Evolutionary conservation across 2,113 vertebrate species (phyloP).

Genomic region (Ginglymostoma cirratum): DNA sequence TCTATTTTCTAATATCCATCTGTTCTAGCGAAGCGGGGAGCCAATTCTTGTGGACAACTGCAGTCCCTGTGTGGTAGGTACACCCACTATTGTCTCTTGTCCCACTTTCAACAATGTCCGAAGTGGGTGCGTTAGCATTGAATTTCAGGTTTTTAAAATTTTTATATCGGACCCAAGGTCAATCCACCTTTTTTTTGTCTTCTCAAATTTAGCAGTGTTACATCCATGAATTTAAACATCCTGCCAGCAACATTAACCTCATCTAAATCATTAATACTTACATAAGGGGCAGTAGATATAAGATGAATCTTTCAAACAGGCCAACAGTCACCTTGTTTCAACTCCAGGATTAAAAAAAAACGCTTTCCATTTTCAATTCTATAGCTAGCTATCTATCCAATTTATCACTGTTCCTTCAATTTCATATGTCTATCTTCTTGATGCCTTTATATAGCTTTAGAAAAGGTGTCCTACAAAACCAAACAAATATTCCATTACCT

Average conservation of each 20-base stretch:
- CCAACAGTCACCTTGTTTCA: not conserved
- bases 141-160: no score
- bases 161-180: no score
- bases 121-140: no score
- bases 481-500: not conserved
- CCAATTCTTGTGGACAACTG: no score
- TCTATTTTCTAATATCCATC: no score
- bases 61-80: no score
- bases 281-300: no score
- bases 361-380: not conserved
- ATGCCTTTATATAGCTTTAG: not conserved
- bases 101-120: no score
- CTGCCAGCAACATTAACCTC: not conserved
- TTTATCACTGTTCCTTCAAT: not conserved
- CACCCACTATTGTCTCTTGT: no score
- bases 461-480: not conserved
- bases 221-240: not conserved
- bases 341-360: not conserved
- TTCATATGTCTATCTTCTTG: not conserved
- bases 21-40: no score
- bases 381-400: not conserved
- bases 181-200: no score
- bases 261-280: not conserved
- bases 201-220: not conserved
- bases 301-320: not conserved